Base-by-base conservation (phyloP, 53 echinoderm and acorn worm species). In the Luidia sarsii region DNA sequence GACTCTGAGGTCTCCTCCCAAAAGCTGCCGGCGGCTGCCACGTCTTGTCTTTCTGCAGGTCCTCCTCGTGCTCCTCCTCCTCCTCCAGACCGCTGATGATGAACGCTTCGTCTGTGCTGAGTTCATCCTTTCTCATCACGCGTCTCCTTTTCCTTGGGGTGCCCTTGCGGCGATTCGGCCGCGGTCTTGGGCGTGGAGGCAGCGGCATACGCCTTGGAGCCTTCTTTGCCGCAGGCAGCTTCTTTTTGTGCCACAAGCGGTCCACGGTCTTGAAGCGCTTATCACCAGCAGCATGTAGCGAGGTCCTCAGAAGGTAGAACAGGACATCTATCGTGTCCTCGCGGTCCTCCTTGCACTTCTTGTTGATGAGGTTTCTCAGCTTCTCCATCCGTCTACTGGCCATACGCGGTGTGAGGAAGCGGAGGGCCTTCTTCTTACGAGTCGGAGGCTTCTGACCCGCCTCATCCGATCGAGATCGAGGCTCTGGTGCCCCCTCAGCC, bases 251-350 rank as follows among this genome's bases (percentile, higher is more conserved):
- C 77, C 77, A 77, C 4, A 77, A 25, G 21, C 59, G 48, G 45
- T 77, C 61, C 6, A 77, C 33, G 14, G 41, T 45, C 62, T 41
- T 77, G 8, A 61, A 24, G 4, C 77, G 60, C 31, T 46, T 18
- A 60, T 77, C 77, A 2, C 38, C 48, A 10, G 32, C 33, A 28
- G 34, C 60, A 11, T 32, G 7, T 46, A 77, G 43, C 10, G 77
- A 60, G 39, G 41, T 61, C 34, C 46, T 59, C 48, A 77, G 46
- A 45, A 77, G 59, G 62, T 60, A 77, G 46, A 77, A 77, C 23
- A 77, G 20, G 7, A 77, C 28, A 46, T 77, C 77, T n/a, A 77
- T 60, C 33, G 29, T 77, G 61, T 77, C 77, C 22, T 61, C 61
- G 3, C 33, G 34, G 15, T 43, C 77, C 31, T 32, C 25, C 7